Evolutionary conservation across 2,113 vertebrate species (phyloP), one percentile per base, ranked within the genome.

Genomic region (Emydocephalus ijimae): DNA sequence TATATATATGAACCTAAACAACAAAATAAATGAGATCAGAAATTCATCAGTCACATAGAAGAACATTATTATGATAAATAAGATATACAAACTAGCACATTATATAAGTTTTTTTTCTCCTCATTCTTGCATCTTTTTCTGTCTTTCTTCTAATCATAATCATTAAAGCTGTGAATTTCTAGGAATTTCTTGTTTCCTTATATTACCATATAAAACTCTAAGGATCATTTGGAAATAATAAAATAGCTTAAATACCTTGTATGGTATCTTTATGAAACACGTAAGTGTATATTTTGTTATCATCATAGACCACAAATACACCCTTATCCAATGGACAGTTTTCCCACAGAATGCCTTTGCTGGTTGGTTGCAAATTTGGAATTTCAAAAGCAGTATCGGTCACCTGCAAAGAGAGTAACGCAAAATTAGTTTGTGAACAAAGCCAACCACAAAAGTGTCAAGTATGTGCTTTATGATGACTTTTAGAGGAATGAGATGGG

Each of bases 271-370:
- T 99, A 96, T 99, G 98, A 96, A 99, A 98, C 92, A 98, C 97
- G 0, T 99, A 99, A 2, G 99, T 99, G 93, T 99, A 99, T 0
- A 98, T 98, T 95, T 99, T 99, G 95, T 99, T 99, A 85, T 99
- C 98, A 69, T 99, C 99, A 52, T 98, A 99, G 61, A 99, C 98
- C 93, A 98, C 97, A 96, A 99, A 99, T 93, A 99, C 98, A 57
- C 98, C 98, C 97, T 98, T 98, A 97, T 99, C 98, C 95, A 98
- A 96, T 1, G 98, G 97, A 98, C 98, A 99, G 96, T 98, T 99
- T 97, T 99, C 99, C 99, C 99, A 99, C 69, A 99, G 97, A 90
- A 99, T 97, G 95, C 98, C 98, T 94, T 98, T 99, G 96, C 99
- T 98, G 90, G 98, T 98, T 69, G 99, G 98, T 18, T 99, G 98